Evolutionary conservation across 2,113 vertebrate genomes (phyloP), one percentile per base, ranked within the genome.

Genomic region (Otus sunia): DNA sequence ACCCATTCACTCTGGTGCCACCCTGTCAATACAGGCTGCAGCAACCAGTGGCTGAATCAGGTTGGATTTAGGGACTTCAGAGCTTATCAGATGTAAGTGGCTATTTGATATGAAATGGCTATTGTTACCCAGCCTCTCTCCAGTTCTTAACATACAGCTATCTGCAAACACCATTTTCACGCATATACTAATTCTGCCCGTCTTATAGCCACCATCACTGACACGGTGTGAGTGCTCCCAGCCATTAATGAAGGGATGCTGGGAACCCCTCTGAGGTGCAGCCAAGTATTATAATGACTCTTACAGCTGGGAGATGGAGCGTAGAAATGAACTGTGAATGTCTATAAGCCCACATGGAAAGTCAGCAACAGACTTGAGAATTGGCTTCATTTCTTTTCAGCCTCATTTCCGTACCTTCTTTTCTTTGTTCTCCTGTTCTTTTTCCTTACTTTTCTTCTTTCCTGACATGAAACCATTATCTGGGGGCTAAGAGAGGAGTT

Each of bases 271-370:
- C 82, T 69, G 88, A 94, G 88, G 50, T 0, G 3, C 82, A 91
- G 91, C n/a, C 79, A 80, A 60, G 79, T 83, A 50, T 79, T 81
- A 83, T 76, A 92, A 93, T 87, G 82, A 80, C 88, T 83, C 78
- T 77, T 94, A 15, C 63, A 90, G 71, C 91, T 90, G 75, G 82
- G 30, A 94, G 67, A 45, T 94, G 86, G 41, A 91, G 56, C 3
- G 0, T n/a, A 88, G 92, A 94, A 83, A 96, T 90, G 50, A 79
- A 26, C 82, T 77, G 75, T 77, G 72, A 94, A 27, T 1, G 1
- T 62, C 50, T 75, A 41, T 71, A 62, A 96, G 39, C 59, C 25
- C 79, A 30, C 12, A 15, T 37, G 45, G 45, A 71, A 92, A 80
- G 68, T 47, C 37, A 83, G 67, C 50, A 86, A 62, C 34, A 41